Evolutionary conservation across 2,797 vertebrate genomes (phyloP).

Genomic region (Steatocranus sp.): DNA sequence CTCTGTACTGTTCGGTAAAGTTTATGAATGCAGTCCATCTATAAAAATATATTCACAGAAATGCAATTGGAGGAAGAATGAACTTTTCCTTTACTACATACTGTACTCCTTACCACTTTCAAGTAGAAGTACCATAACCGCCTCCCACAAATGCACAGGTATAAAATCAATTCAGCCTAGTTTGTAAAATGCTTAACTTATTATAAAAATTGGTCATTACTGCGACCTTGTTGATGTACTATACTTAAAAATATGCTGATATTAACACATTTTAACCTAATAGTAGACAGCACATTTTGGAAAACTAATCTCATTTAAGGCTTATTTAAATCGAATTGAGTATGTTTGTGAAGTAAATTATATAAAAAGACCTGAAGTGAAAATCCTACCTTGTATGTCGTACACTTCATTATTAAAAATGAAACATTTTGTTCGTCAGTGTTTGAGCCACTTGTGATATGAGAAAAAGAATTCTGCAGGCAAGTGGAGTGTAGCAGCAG

Average conservation of each 20-base stretch:
- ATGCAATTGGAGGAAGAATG: neutral
- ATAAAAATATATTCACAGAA: neutral
- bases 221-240: neutral
- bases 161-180: neutral
- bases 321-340: neutral
- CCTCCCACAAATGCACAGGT: neutral
- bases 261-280: neutral
- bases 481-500: slow-evolving; percentile 8
- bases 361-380: neutral
- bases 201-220: neutral
- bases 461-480: neutral
- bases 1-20: neutral
- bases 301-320: slow-evolving; percentile 4
- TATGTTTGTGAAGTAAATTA: neutral
- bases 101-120: neutral
- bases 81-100: neutral
- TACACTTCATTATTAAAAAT: neutral
- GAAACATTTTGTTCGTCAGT: neutral
- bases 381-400: neutral
- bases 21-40: neutral
- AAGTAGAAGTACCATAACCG: neutral
- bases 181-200: neutral
- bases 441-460: slow-evolving; percentile 9
- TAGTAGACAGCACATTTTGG: neutral
- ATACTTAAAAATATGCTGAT: neutral